phyloP scores from a whole-genome alignment of 2,797 vertebrate species.

The Varecia variegata region DNA sequence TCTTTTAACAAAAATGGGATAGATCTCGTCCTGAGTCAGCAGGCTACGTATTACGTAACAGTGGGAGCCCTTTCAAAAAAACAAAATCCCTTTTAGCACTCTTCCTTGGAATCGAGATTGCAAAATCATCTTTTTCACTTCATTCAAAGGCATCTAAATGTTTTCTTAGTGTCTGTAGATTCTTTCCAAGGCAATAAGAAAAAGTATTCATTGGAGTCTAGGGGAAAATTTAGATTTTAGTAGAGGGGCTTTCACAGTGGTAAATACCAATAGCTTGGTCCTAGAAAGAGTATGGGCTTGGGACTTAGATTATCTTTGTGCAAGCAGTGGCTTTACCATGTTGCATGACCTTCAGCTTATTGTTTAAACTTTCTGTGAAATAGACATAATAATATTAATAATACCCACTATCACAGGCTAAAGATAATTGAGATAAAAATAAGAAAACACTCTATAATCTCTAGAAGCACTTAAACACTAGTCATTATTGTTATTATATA shows the following conservation, averaged over 20 bases:
- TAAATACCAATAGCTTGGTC: not conserved
- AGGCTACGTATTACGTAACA: not conserved
- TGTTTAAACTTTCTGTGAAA: not conserved
- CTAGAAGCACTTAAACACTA: not conserved
- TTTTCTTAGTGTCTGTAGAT: not conserved
- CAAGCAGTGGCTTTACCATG: not conserved
- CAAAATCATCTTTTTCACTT: not conserved
- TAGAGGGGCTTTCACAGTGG: not conserved
- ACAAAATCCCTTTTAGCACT: not conserved
- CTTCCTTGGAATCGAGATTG: not conserved
- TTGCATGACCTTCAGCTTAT: not conserved
- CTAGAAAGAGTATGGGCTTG: not conserved
- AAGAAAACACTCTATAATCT: not conserved
- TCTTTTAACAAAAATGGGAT: slow-evolving; percentile 32
- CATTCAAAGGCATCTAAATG: not conserved
- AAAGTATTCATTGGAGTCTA: not conserved
- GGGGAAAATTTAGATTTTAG: not conserved
- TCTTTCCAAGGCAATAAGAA: not conserved
- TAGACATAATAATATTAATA: not conserved
- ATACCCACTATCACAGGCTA: not conserved
- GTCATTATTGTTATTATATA: not conserved
- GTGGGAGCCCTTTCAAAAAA: not conserved
- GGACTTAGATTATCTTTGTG: not conserved
- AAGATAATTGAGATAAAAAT: slow-evolving; percentile 37
- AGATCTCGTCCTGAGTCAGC: not conserved